Evolutionary conservation across 2,888 invertebrate species (phyloP).

Genomic region (Drosophila anceps): DNA sequence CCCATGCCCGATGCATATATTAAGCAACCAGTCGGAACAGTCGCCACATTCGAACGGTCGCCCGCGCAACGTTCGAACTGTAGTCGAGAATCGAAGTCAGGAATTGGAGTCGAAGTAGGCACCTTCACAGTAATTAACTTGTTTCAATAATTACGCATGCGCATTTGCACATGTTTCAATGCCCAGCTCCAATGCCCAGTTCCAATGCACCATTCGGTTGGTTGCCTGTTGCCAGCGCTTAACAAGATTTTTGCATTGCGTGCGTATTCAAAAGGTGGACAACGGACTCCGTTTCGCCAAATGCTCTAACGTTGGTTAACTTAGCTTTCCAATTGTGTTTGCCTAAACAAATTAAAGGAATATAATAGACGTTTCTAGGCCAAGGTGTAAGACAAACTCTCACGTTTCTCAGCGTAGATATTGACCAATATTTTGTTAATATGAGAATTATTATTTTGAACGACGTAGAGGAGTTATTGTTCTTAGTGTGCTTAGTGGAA

Average conservation of each 20-base stretch:
- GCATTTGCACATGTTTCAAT: constrained; percentile 78
- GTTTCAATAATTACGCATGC: constrained; percentile 82
- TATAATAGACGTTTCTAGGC: neutral
- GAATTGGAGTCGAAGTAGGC: constrained; percentile 49
- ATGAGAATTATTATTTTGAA: too few species aligned
- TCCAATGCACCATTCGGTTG: constrained; percentile 36
- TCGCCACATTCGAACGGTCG: constrained; percentile 33
- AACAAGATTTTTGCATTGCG: constrained; percentile 83
- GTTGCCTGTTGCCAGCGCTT: constrained; percentile 49
- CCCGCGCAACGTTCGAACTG: constrained; percentile 45
- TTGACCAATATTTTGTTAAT: neutral
- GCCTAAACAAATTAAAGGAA: neutral
- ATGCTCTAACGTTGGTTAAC: constrained; percentile 24
- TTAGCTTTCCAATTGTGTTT: neutral
- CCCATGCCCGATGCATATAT: constrained; percentile 73
- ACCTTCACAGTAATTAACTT: constrained; percentile 81
- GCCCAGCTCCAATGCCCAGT: constrained; percentile 27
- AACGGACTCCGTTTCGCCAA: constrained; percentile 44
- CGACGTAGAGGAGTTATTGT: too few species aligned
- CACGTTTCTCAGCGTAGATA: neutral
- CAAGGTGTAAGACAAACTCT: too few species aligned
- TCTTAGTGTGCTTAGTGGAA: neutral
- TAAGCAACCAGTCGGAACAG: constrained; percentile 50
- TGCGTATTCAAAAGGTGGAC: constrained; percentile 61
- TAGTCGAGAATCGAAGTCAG: constrained; percentile 27